These are phyloP conservation scores for Margarornis squamiger DNA, from an alignment of 2,797 vertebrate genomes.

Conservation along the genomic window DNA sequence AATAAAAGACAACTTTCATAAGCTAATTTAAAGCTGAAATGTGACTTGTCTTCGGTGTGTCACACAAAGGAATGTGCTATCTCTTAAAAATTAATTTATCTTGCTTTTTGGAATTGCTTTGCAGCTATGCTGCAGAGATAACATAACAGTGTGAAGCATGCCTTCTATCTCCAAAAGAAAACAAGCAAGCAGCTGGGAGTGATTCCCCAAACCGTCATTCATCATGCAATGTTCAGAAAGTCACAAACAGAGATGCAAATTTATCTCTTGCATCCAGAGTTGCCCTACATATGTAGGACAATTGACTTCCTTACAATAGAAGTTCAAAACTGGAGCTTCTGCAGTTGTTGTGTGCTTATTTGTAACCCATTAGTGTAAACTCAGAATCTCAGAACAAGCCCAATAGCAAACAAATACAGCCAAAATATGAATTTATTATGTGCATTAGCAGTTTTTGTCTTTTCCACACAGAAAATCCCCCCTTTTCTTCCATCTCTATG, in stretches of 20 bases:
- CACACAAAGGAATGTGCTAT: not conserved
- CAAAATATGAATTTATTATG: not conserved
- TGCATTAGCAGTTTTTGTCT: not conserved
- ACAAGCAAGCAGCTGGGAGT: slow-evolving; percentile 21
- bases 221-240: not conserved
- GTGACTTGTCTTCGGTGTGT: not conserved
- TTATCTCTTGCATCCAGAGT: not conserved
- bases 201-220: not conserved
- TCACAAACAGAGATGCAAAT: not conserved
- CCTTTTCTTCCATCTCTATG: not conserved
- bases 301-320: not conserved
- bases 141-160: not conserved
- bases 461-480: not conserved
- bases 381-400: not conserved
- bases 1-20: not conserved
- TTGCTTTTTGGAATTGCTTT: slow-evolving; percentile 7
- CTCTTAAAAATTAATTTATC: slow-evolving; percentile 27
- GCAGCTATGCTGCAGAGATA: not conserved
- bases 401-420: not conserved
- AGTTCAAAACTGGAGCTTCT: not conserved
- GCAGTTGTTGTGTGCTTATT: not conserved
- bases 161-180: slow-evolving; percentile 2
- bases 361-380: not conserved
- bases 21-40: slow-evolving; percentile 1
- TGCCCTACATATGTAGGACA: not conserved